Base-by-base conservation (phyloP, 2,797 vertebrate genomes). In the Oryzias sinensis region DNA sequence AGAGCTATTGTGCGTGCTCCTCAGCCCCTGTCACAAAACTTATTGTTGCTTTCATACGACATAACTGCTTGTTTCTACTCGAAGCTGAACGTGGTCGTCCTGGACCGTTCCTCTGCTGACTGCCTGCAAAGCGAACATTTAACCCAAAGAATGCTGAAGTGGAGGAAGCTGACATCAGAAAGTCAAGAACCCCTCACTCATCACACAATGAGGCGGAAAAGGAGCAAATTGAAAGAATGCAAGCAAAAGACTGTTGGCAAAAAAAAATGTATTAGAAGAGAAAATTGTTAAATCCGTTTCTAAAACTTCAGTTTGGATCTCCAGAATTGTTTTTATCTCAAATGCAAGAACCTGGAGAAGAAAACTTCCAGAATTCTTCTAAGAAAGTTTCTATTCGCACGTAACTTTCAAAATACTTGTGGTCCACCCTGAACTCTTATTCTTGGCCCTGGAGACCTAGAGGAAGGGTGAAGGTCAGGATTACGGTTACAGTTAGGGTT, bases 31-130 rank as follows among this genome's bases (percentile, higher is more conserved):
- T 76, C 78, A 84, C 80, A 82, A 76, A 82, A 73, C 66, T 68
- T 67, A 80, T 82, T 83, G 80, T 82, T 52, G 74, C 71, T 53
- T 61, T 84, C 84, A 83, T 76, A 87, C 86, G 85, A 64, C 68
- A 58, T 69, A 73, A 75, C 68, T 73, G 77, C 65, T 72, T 11
- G 42, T 74, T 80, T 83, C 79, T 74, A 71, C 72, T 76, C 56
- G 54, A 24, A 7, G 64, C 74, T 71, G 53, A 68, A 72, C 71
- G 50, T 4, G 43, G 59, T 59, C 68, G 49, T 68, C 76, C 68
- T 79, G 62, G 47, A 43, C 59, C 14, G 15, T 54, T 48, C 62
- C 24, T 54, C 59, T 67, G 78, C 73, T 71, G 42, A 56, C 58
- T 20, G 65, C 57, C 43, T 50, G 56, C 27, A 74, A 56, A 59